A percentile compares a stretch with the other conserved stretches of the same genome.
Evolutionary conservation across 2,113 vertebrate species (phyloP).

Genomic region (Solea senegalensis): DNA sequence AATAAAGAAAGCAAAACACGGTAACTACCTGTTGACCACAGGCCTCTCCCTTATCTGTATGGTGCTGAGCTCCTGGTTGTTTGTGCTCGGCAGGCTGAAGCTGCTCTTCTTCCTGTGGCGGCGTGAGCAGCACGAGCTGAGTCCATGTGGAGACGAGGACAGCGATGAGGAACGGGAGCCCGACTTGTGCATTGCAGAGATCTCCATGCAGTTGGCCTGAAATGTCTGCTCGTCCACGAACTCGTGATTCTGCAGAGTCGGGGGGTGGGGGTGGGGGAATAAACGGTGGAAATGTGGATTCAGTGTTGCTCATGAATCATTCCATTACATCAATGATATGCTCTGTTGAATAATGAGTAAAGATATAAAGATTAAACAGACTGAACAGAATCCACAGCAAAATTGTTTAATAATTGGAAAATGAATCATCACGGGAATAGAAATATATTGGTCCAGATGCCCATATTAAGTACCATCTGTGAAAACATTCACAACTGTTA

Average conservation of each 20-base stretch:
- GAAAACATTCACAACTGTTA: slow-evolving; percentile 67
- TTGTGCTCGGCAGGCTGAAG: slow-evolving; percentile 91
- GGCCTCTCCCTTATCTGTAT: slow-evolving; percentile 78
- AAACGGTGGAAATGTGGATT: slow-evolving; percentile 8
- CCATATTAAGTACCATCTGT: slow-evolving; percentile 76
- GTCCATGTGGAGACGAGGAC: slow-evolving; percentile 87
- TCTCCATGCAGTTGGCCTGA: slow-evolving; percentile 95
- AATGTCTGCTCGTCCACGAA: slow-evolving; percentile 99
- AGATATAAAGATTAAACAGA: slow-evolving; percentile 59
- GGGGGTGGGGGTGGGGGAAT: neutral
- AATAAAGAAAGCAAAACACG: neutral
- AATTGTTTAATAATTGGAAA: slow-evolving; percentile 64
- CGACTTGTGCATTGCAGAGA: slow-evolving; percentile 87
- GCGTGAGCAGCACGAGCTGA: slow-evolving; percentile 93
- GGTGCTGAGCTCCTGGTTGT: slow-evolving; percentile 94
- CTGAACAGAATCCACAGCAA: slow-evolving; percentile 56
- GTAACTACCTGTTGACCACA: slow-evolving; percentile 62
- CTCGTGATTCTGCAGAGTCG: slow-evolving; percentile 89
- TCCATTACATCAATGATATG: slow-evolving; percentile 36
- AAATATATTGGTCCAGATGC: slow-evolving; percentile 76
- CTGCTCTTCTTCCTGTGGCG: slow-evolving; percentile 95
- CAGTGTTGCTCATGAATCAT: slow-evolving; percentile 42
- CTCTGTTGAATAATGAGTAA: slow-evolving; percentile 56
- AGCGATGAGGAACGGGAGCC: slow-evolving; percentile 90
- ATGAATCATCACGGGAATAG: slow-evolving; percentile 65